Evolutionary conservation across 2,113 vertebrate genomes (phyloP).

Genomic region (Oceanodroma tethys): DNA sequence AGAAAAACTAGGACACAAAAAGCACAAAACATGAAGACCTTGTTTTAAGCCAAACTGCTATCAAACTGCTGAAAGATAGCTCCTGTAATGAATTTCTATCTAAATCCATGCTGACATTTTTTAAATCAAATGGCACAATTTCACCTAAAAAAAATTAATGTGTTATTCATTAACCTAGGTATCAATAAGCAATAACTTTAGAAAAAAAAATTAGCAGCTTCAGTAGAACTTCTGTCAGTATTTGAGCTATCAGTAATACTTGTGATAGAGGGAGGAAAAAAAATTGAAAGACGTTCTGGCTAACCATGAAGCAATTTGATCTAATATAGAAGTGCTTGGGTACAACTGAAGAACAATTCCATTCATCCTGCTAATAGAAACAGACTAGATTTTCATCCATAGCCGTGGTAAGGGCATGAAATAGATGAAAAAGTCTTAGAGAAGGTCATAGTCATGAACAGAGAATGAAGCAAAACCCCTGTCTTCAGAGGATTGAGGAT

Average conservation of each 20-base stretch:
- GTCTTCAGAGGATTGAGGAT: not conserved
- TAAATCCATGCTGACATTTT: slow-evolving; percentile 3
- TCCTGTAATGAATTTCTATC: not conserved
- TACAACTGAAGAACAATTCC: slow-evolving; percentile 58
- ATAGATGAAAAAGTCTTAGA: slow-evolving; percentile 36
- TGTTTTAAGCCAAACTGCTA: not conserved
- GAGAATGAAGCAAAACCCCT: not conserved
- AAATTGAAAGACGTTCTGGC: not conserved
- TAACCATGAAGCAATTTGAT: slow-evolving; percentile 37
- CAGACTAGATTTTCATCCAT: slow-evolving; percentile 46
- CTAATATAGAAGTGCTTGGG: slow-evolving; percentile 7
- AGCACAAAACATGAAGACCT: not conserved
- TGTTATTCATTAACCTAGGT: not conserved
- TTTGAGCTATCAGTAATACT: not conserved
- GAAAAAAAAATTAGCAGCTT: not conserved
- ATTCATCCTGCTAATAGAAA: slow-evolving; percentile 60
- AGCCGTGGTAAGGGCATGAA: slow-evolving; percentile 14
- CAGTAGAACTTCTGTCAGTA: not conserved
- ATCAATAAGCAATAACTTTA: not conserved
- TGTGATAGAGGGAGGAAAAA: not conserved
- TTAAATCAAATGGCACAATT: not conserved
- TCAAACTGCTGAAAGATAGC: not conserved
- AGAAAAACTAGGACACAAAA: not conserved
- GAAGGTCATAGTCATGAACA: slow-evolving; percentile 44
- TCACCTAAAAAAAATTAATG: not conserved